Conservation (phyloP, 1,140 invertebrate genomes). For the Bombus turneri region DNA sequence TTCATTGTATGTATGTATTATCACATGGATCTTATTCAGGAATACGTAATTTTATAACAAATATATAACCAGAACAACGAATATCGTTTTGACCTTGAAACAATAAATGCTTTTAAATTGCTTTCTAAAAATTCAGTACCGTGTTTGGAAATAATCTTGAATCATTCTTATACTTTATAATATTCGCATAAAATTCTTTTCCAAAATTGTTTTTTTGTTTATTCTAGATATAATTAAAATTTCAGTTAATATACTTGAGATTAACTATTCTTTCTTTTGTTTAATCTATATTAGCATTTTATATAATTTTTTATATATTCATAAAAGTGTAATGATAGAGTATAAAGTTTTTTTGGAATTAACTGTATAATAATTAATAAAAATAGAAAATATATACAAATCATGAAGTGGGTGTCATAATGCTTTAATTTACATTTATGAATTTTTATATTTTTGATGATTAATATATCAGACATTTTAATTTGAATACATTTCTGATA, state of each 20-base stretch:
- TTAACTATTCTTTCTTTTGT: not conserved
- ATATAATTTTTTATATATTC: not conserved
- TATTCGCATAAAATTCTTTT: not conserved
- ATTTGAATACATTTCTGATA: not conserved
- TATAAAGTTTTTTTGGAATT: not conserved
- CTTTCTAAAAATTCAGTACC: not conserved
- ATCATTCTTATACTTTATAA: not conserved
- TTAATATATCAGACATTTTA: not conserved
- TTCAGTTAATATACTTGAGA: not conserved
- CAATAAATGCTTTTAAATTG: not conserved
- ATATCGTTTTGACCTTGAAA: constrained; percentile 26
- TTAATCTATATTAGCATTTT: not conserved
- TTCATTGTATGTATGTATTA: not conserved
- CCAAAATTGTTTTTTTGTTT: not conserved
- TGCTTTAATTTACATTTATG: not conserved
- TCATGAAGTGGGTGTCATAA: not conserved
- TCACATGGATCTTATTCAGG: not conserved
- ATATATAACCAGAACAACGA: not conserved
- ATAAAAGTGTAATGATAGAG: not conserved
- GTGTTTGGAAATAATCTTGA: not conserved
- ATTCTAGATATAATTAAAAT: not conserved
- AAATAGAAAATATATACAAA: not conserved
- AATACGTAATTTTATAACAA: not conserved
- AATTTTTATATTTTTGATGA: not conserved
- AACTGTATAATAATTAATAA: not conserved